Evolutionary conservation across 2,888 invertebrate species (phyloP), one percentile per base, ranked within the genome.

Genomic region (Cosmopolites sordidus): DNA sequence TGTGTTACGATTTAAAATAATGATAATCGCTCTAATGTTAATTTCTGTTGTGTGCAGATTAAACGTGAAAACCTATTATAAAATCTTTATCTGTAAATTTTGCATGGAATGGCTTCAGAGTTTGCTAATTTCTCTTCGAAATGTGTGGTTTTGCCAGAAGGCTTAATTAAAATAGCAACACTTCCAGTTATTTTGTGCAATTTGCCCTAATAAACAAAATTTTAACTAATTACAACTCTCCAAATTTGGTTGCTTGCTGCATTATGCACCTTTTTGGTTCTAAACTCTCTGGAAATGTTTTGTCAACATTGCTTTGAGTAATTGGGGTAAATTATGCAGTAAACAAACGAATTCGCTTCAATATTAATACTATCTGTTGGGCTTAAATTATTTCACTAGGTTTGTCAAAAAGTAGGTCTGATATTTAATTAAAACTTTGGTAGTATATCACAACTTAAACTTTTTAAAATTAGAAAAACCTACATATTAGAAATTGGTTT

Each of bases 161-260:
- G 40, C 18, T n/a, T 41, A 49, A 49, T 49, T 49, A 33, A 22
- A 49, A 44, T 50, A 50, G 37, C 43, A 49, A 43, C 45, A 17
- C 16, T 18, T 16, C 17, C 4, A 15, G 33, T 43, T 38, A 49
- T 49, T 49, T 49, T 8, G 43, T 27, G 22, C 22, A 50, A 50
- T 44, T 50, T 43, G 15, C 50, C 9, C 8, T 27, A 15, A 42
- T 16, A 43, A 43, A 50, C 40, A 40, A 42, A 48, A 41, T 41
- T 48, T 41, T 6, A 30, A 29, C 37, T 22, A 50, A 44, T 50
- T 50, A 17, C 11, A 38, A 44, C 49, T 43, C 37, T 44, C 17
- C 17, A 16, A 29, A 39, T 44, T 16, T 16, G 11, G 15, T n/a
- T 33, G 33, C 33, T 33, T 33, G 33, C 33, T 33, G 12, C 12